phyloP scores from a whole-genome alignment of 1,140 invertebrate genomes.

The Heliothis virescens region DNA sequence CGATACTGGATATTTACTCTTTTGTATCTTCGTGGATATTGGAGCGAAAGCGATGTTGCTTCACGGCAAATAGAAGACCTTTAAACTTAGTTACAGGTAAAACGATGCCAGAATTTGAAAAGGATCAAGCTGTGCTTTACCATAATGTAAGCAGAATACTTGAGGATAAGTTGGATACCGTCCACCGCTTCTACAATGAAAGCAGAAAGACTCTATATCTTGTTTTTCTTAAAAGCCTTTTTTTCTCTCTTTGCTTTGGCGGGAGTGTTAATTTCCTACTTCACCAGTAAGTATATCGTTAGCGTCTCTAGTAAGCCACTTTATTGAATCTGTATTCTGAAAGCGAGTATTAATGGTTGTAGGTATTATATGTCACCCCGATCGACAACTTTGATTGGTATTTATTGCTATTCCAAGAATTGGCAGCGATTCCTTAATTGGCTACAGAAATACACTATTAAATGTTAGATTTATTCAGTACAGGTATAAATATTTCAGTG shows the following conservation, averaged over 20 bases:
- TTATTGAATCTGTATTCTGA: conserved; percentile 36
- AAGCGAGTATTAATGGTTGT: conserved; percentile 30
- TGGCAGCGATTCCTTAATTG: conserved; percentile 14
- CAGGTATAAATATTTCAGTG: not conserved
- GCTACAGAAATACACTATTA: conserved; percentile 13
- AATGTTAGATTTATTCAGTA: not conserved
- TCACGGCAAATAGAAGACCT: too few relatives aligned
- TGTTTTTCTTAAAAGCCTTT: conserved; percentile 28
- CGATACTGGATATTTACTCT: not conserved
- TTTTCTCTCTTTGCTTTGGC: conserved; percentile 24
- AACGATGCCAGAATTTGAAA: too few relatives aligned
- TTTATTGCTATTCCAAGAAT: conserved; percentile 19
- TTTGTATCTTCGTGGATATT: too few relatives aligned
- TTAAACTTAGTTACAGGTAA: too few relatives aligned
- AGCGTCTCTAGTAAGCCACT: conserved; percentile 9
- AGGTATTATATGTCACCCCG: conserved; percentile 17
- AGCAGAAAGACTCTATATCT: conserved; percentile 9
- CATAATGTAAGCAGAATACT: not conserved
- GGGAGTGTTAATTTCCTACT: conserved; percentile 40
- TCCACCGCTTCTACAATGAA: not conserved
- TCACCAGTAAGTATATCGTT: conserved; percentile 16
- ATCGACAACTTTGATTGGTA: conserved; percentile 24
- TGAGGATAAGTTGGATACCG: too few relatives aligned
- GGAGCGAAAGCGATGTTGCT: too few relatives aligned
- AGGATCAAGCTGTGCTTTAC: not conserved